Base-by-base conservation (phyloP, 1,140 invertebrate genomes). In the Trachymyrmex cornetzi region DNA sequence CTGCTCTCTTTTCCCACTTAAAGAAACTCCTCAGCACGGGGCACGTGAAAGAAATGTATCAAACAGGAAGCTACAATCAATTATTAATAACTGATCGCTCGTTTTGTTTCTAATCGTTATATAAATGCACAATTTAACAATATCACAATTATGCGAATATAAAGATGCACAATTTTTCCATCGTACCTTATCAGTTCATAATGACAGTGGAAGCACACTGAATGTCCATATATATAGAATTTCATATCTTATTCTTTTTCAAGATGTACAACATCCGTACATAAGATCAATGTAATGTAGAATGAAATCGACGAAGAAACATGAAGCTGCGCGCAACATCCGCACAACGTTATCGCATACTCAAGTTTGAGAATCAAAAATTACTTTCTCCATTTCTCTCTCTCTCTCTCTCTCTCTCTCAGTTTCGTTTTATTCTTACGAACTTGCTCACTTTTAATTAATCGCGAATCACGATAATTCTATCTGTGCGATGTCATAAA, bases 161-260 rank as follows among this genome's bases (percentile, higher is more conserved):
- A 86, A 89, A 89, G 80, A 91, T 82, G 85, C 87, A 87, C 44
- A 87, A 89, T 91, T 84, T 91, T 84, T 91, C 85, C 66, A 88
- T 88, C 63, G 63, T 90, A 84, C 69, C 30, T 74, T 75, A 87
- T 88, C 74, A 87, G 79, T 89, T 88, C 88, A 89, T 90, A 89
- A 90, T 89, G 79, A 92, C 86, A 92, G 27, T 93, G 93, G 93
- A 94, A 94, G 93, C 93, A 94, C 93, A 93, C 88, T 90, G 92
- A 91, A 92, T 91, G 82, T 88, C 80, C 91, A 87, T 90, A 90
- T 87, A 87, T 80, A 38, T 63, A 77, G 30, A 66, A 53, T 91
- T 67, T 64, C 74, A 61, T 84, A 48, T 86, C 87, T 75, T 82
- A 88, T 90, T 89, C 61, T 88, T 88, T 75, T 61, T 85, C 91